A percentile compares a stretch with the other conserved stretches of the same genome.
These are phyloP conservation scores for Phymorhynchus buccinoides DNA, from an alignment of 1,140 invertebrate genomes.

Conservation along the genomic window DNA sequence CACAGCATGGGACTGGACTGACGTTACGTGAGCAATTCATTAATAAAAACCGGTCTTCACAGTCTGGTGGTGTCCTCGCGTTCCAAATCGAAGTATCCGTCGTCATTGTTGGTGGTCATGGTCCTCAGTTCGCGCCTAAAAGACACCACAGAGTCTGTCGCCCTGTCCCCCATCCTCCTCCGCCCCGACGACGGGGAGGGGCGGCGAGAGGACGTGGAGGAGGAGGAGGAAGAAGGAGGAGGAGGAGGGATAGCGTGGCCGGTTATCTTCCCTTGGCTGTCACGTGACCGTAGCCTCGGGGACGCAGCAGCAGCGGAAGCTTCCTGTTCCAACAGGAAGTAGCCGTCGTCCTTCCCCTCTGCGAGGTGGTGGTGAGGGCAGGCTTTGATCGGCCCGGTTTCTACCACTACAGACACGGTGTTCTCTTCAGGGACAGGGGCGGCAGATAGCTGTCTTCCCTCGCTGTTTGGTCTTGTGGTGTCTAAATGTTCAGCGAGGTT, in stretches of 20 bases:
- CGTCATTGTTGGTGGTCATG: neutral
- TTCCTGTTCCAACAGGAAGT: neutral
- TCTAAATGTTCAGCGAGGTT: no score
- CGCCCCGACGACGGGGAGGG: neutral
- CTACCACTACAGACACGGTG: neutral
- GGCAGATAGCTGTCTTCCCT: no score
- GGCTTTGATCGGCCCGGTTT: neutral
- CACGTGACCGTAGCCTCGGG: neutral
- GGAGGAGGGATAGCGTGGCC: neutral
- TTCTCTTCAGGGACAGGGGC: neutral
- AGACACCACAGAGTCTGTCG: neutral
- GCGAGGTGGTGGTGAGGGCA: neutral
- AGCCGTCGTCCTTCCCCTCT: slow-evolving; percentile 1
- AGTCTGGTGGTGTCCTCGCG: neutral
- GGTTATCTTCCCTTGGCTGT: neutral
- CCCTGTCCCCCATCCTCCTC: no score
- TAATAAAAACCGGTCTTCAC: no score
- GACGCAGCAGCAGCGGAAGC: neutral
- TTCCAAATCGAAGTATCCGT: slow-evolving; percentile 20
- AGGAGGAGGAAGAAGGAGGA: neutral
- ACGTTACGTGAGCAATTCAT: no score
- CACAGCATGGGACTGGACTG: no score
- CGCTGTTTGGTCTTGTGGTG: no score
- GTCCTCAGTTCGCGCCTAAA: neutral
- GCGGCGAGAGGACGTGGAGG: neutral